Base-by-base conservation (phyloP, 2,113 vertebrate species). In the Mus pahari region DNA sequence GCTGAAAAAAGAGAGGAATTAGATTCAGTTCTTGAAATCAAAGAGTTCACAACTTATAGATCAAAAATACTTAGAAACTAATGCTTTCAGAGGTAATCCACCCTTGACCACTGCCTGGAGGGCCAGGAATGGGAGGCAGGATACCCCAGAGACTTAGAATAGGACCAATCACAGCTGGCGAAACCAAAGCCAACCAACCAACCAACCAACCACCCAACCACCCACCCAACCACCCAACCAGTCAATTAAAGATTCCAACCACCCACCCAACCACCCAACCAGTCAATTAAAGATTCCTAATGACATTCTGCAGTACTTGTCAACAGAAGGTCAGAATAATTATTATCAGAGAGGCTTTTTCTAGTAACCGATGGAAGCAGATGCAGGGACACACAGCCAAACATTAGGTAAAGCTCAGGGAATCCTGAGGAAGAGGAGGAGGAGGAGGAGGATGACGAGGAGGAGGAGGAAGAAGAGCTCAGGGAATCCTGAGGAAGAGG, bases 41-140 rank as follows among this genome's bases (percentile, higher is more conserved):
- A 90, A 79, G 71, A 95, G 22, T 86, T 78, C 7, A 53, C 1
- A 58, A 78, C n/a, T 45, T 88, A 12, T 3, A 75, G 58, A 33
- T 45, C 28, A 96, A 86, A 90, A n/a, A 19, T 88, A 42, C 39
- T 94, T n/a, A 39, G 82, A 53, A 93, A 36, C 22, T 36, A 93
- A 50, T 60, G 68, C 55, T 77, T 60, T 20, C 71, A 74, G 71
- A 42, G 71, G 20, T 22, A 22, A 20, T 74, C 20, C 20, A 42
- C 16, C n/a, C 36, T 22, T 24, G n/a, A 42, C 20, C n/a, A 39
- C 71, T 74, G 71, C n/a, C 70, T 73, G 70, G 36, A 39, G 36
- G 70, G 70, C n/a, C 70, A 73, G 70, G 70, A 39, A 22, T 7
- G 4, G 17, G 19, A 73, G 19, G 19, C 20, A 8, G n/a, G 3